Percentiles rank a stretch among this genome's conserved stretches.
phyloP scores from a whole-genome alignment of 2,888 invertebrate species.

The Dermolepida albohirtum region DNA sequence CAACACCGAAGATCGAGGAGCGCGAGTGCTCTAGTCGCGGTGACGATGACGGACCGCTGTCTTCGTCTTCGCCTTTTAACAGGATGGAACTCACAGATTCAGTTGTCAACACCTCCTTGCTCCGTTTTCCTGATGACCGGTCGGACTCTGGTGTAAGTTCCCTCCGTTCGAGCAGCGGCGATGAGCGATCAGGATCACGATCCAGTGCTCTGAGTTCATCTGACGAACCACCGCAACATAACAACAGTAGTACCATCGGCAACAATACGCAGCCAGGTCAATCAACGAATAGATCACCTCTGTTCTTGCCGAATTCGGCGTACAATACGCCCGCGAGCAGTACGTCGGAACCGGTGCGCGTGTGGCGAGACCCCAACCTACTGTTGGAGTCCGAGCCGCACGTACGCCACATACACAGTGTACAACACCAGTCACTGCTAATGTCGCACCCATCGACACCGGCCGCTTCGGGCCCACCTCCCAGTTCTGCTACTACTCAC shows the following conservation, averaged over 20 bases:
- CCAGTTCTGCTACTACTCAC: conserved; percentile 51
- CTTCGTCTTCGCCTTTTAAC: conserved; percentile 62
- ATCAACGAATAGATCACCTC: conserved; percentile 57
- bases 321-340: conserved; percentile 46
- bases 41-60: conserved; percentile 66
- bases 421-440: conserved; percentile 72
- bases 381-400: conserved; percentile 67
- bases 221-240: conserved; percentile 70
- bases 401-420: conserved; percentile 72
- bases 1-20: conserved; percentile 66
- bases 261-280: conserved; percentile 41
- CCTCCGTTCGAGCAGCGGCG: conserved; percentile 77
- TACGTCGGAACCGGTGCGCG: conserved; percentile 59
- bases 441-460: conserved; percentile 69
- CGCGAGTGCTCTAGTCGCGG: conserved; percentile 63
- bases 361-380: conserved; percentile 71
- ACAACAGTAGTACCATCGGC: conserved; percentile 28
- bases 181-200: conserved; percentile 82
- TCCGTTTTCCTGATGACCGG: conserved; percentile 66
- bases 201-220: conserved; percentile 80
- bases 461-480: conserved; percentile 56
- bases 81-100: conserved; percentile 64
- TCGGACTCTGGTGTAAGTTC: conserved; percentile 76
- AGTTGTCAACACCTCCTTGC: conserved; percentile 55
- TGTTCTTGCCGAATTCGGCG: conserved; percentile 55